These are phyloP conservation scores for Pteromalus puparum DNA, from an alignment of 1,140 invertebrate species.

Conservation along the genomic window DNA sequence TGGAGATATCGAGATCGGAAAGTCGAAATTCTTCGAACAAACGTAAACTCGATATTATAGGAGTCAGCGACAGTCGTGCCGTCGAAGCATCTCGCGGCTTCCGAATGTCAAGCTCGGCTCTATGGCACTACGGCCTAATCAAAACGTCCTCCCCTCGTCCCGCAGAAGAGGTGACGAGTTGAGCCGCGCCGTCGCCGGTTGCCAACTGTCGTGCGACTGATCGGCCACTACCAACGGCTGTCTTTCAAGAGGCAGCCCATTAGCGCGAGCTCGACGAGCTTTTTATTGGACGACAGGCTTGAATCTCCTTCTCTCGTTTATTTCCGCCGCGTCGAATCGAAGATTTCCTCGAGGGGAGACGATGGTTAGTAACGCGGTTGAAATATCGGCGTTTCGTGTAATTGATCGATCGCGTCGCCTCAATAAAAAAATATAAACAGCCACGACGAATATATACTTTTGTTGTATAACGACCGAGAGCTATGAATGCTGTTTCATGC, in stretches of 20 bases:
- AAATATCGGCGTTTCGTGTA: no score
- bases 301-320: neutral
- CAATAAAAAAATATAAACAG: neutral
- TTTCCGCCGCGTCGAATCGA: neutral
- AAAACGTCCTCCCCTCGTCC: constrained; percentile 7
- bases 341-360: neutral
- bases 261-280: constrained; percentile 28
- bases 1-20: no score
- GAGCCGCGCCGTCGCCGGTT: constrained; percentile 15
- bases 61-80: no score
- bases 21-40: constrained; percentile 17
- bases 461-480: neutral
- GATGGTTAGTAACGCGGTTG: neutral
- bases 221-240: neutral
- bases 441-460: neutral
- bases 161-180: constrained; percentile 9
- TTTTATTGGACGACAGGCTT: constrained; percentile 15
- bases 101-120: neutral
- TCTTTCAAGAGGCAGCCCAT: constrained; percentile 8
- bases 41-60: no score
- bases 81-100: no score
- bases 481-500: neutral
- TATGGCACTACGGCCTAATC: constrained; percentile 13
- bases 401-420: neutral
- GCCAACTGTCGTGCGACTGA: constrained; percentile 27